These are phyloP conservation scores for Drepana arcuata DNA, from an alignment of 1,140 invertebrate genomes.

Conservation along the genomic window DNA sequence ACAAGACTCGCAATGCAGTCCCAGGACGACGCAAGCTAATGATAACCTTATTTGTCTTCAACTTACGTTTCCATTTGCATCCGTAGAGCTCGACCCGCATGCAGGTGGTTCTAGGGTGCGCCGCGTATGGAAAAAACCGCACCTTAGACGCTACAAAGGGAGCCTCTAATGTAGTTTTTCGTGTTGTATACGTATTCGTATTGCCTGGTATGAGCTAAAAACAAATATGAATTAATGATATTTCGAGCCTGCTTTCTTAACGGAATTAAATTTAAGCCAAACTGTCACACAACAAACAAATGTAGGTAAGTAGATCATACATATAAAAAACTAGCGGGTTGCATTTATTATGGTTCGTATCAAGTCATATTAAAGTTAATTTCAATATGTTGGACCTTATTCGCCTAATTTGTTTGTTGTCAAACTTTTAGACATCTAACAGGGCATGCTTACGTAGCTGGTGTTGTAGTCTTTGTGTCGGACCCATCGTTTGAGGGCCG, in stretches of 20 bases:
- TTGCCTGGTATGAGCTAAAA: conserved; percentile 89
- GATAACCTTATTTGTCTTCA: conserved; percentile 26
- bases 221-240: conserved; percentile 17
- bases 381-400: too few relatives aligned
- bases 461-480: conserved; percentile 84
- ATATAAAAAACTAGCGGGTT: too few relatives aligned
- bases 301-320: background rate
- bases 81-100: conserved; percentile 93
- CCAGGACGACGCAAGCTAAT: conserved; percentile 41
- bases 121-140: conserved; percentile 90
- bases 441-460: conserved; percentile 78
- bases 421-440: too few relatives aligned
- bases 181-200: conserved; percentile 88
- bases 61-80: conserved; percentile 89
- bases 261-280: too few relatives aligned
- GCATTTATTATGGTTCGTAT: too few relatives aligned
- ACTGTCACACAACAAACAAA: background rate
- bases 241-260: too few relatives aligned
- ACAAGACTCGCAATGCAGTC: conserved; percentile 33
- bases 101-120: conserved; percentile 91
- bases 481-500: conserved; percentile 79
- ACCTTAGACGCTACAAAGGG: conserved; percentile 89
- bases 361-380: too few relatives aligned
- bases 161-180: conserved; percentile 83
- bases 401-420: too few relatives aligned